These are phyloP conservation scores for Eulacestoma nigropectus DNA, from an alignment of 2,113 vertebrate genomes.

Conservation along the genomic window DNA sequence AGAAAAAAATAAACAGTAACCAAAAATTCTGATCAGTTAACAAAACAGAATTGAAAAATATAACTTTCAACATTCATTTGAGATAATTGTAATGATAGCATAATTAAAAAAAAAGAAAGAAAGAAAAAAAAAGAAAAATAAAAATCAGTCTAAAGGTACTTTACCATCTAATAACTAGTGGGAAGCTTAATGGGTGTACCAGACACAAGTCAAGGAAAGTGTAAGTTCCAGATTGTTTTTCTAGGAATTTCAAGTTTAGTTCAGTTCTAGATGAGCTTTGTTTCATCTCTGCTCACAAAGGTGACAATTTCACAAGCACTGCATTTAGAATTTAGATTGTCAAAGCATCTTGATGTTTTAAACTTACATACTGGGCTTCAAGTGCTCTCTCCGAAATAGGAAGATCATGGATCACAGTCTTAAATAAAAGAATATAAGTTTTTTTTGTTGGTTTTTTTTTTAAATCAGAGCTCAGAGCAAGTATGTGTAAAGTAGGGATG, in stretches of 20 bases:
- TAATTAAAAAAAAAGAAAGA: not conserved
- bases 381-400: not conserved
- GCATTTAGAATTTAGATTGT: not conserved
- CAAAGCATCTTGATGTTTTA: not conserved
- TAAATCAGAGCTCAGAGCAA: not conserved
- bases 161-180: not conserved
- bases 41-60: not conserved
- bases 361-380: not conserved
- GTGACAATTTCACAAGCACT: not conserved
- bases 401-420: not conserved
- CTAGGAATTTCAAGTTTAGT: not conserved
- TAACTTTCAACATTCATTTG: not conserved
- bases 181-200: not conserved
- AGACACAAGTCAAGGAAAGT: not conserved
- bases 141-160: not conserved
- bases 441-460: no score
- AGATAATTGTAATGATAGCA: not conserved
- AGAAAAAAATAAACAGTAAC: not conserved
- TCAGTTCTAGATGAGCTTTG: not conserved
- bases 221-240: not conserved
- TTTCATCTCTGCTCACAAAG: not conserved
- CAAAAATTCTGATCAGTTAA: not conserved
- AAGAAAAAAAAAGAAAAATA: accelerated
- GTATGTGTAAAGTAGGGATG: not conserved
- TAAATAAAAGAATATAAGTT: not conserved